Evolutionary conservation across 92 coral and sea anemone species (phyloP).

Genomic region (Micromussa lordhowensis): DNA sequence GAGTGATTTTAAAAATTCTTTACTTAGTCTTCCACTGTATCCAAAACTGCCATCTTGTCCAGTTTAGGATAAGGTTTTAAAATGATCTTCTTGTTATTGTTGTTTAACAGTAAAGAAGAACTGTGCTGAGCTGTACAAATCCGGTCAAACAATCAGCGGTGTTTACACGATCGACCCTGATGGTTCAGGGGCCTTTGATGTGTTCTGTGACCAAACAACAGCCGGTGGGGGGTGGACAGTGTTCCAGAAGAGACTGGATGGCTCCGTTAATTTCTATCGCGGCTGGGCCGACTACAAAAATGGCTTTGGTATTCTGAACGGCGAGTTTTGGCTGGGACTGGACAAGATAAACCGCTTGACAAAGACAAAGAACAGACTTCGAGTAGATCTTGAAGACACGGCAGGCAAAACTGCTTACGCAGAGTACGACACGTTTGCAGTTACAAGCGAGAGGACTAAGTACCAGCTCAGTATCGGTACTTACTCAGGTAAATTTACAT

Average conservation of each 20-base stretch:
- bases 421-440: conserved; percentile 59
- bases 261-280: conserved; percentile 75
- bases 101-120: conserved; percentile 21
- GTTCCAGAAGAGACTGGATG: conserved; percentile 77
- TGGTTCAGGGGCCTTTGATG: conserved; percentile 66
- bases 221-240: conserved; percentile 91
- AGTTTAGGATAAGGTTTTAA: too few species aligned
- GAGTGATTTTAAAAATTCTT: too few species aligned
- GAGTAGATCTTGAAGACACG: conserved; percentile 59
- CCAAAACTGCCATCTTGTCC: too few species aligned
- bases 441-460: conserved; percentile 35
- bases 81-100: not conserved
- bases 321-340: conserved; percentile 56
- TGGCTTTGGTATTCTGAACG: conserved; percentile 44
- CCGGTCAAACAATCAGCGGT: conserved; percentile 69
- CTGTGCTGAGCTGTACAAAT: conserved; percentile 72
- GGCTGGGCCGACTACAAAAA: conserved; percentile 71
- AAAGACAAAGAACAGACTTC: conserved; percentile 33
- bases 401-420: conserved; percentile 55
- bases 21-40: too few species aligned
- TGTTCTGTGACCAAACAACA: conserved; percentile 83
- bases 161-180: conserved; percentile 79
- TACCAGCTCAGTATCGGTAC: conserved; percentile 56
- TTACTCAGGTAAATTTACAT: conserved; percentile 34
- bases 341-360: conserved; percentile 45